These are phyloP conservation scores for Papilio glaucus DNA, from an alignment of 1,140 invertebrate genomes.

Conservation along the genomic window DNA sequence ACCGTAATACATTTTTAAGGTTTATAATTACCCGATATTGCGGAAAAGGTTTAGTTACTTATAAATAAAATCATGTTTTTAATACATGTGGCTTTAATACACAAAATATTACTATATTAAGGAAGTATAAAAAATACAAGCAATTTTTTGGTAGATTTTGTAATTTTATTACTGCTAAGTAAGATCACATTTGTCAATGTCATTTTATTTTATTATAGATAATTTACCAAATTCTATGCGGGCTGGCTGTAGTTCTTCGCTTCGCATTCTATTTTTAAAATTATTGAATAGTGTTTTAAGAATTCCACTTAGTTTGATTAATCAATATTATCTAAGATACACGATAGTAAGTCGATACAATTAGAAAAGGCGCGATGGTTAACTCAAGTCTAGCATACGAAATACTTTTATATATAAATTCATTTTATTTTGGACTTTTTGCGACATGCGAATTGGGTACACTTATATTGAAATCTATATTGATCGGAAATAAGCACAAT, in stretches of 20 bases:
- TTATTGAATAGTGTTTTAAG: neutral
- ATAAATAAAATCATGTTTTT: neutral
- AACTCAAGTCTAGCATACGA: constrained; percentile 91
- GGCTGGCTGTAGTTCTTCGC: neutral
- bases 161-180: no score
- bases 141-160: neutral
- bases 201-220: constrained; percentile 18
- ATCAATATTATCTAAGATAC: neutral
- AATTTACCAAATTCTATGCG: constrained; percentile 18
- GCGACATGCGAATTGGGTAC: constrained; percentile 90
- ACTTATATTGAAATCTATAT: constrained; percentile 88
- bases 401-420: constrained; percentile 92
- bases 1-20: neutral
- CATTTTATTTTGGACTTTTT: constrained; percentile 93
- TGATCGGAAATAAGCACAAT: constrained; percentile 85
- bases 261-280: constrained; percentile 53
- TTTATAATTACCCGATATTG: no score
- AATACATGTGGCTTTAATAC: neutral
- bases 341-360: neutral
- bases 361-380: constrained; percentile 76
- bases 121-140: neutral
- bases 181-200: constrained; percentile 19
- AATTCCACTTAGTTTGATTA: neutral
- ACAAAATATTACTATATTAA: neutral
- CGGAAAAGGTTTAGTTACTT: no score